Evolutionary conservation across 2,797 vertebrate species (phyloP), one percentile per base, ranked within the genome.

Genomic region (Oreonectes daqikongensis): DNA sequence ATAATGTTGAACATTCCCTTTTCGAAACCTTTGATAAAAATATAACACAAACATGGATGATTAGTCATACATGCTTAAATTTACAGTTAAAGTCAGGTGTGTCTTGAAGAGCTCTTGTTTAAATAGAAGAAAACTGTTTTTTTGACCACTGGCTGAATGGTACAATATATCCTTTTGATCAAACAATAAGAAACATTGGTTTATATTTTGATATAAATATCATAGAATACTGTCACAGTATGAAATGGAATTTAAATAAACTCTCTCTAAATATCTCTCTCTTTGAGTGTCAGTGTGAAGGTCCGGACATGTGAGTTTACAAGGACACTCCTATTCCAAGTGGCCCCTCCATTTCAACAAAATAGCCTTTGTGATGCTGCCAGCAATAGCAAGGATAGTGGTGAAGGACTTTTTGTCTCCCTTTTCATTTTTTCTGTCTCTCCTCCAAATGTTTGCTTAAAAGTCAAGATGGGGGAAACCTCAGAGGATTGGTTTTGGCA

Each of bases 311-410:
- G 57, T 52, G 69, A 78, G 86, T 87, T 60, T 81, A 72, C 69
- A 75, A 72, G 77, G 84, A 64, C 81, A 76, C 85, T 85, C 77
- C 83, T 79, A 60, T 82, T 81, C 82, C 28, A 80, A 74, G 35
- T 69, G 88, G 86, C 84, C 80, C 64, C 86, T 87, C 80, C 69
- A 77, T 82, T 68, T 72, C 85, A 83, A 90, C 88, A 90, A 86
- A 87, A 88, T 88, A 87, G 22, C 84, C 90, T 92, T 90, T 93
- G 88, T 93, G 87, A 85, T 81, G 78, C 70, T 61, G 90, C 91
- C 92, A 93, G 90, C 75, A 88, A 87, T 85, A 90, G 89, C 90
- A 89, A 44, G 79, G 79, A 79, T 20, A 68, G 86, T 60, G 85
- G 85, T 87, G 84, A 89, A 88, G 86, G 82, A 69, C 81, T 68